Percentiles rank a stretch among this genome's conserved stretches.
phyloP scores from a whole-genome alignment of 2,113 vertebrate genomes.

The Plectropomus leopardus region DNA sequence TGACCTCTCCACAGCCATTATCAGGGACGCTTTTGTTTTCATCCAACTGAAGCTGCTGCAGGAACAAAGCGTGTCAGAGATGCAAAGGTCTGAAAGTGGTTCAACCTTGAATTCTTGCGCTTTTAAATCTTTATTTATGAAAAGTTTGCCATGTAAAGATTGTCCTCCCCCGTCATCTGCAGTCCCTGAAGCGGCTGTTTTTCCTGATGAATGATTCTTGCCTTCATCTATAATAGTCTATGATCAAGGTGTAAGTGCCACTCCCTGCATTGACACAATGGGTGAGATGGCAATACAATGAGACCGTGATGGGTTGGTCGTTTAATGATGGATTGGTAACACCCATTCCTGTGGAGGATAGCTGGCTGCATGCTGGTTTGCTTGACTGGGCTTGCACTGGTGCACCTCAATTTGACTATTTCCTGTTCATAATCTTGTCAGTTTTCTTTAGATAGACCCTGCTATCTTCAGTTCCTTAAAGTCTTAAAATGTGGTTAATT shows the following conservation, averaged over 20 bases:
- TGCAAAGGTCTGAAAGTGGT: background rate
- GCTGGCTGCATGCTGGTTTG: constrained; percentile 6
- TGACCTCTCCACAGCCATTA: constrained; percentile 32
- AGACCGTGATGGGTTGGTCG: background rate
- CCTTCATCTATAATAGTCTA: background rate
- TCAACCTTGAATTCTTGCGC: background rate
- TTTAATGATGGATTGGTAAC: constrained; percentile 4
- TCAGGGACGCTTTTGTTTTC: constrained; percentile 52
- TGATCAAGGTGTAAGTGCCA: background rate
- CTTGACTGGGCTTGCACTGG: background rate
- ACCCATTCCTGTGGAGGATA: constrained; percentile 14
- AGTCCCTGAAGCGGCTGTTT: background rate
- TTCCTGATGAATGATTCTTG: background rate
- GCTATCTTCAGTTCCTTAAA: too few species aligned
- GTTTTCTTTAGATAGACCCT: background rate
- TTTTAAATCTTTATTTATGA: background rate
- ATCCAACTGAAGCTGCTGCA: constrained; percentile 35
- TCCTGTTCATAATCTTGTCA: background rate
- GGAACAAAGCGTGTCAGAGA: background rate
- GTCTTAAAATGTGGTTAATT: too few species aligned
- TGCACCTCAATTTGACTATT: background rate
- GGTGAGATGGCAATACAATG: background rate
- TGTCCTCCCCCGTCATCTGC: background rate
- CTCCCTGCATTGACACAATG: constrained; percentile 30
- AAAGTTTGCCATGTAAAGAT: background rate